These are phyloP conservation scores for Venusia cambrica DNA, from an alignment of 2,888 invertebrate genomes.

Conservation along the genomic window DNA sequence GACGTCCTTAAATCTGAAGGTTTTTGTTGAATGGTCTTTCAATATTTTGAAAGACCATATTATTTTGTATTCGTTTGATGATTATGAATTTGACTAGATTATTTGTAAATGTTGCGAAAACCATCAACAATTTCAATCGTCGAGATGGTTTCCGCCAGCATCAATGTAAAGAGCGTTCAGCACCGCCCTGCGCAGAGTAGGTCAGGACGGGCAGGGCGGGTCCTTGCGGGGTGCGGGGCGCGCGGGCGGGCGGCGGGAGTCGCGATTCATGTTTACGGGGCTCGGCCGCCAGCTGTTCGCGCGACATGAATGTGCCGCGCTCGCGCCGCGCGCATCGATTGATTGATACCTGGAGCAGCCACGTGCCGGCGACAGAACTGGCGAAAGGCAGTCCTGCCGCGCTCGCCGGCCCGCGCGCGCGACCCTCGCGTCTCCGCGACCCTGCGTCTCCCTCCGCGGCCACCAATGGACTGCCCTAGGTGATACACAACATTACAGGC, in stretches of 20 bases:
- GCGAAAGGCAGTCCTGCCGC: constrained; percentile 57
- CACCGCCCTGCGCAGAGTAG: constrained; percentile 44
- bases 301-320: constrained; percentile 73
- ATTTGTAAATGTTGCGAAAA: too few species aligned
- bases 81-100: too few species aligned
- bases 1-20: too few species aligned
- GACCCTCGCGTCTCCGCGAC: constrained; percentile 33
- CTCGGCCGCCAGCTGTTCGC: constrained; percentile 76
- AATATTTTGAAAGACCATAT: too few species aligned
- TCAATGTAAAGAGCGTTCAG: constrained; percentile 14
- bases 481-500: constrained; percentile 62
- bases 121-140: too few species aligned
- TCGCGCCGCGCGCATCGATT: constrained; percentile 71
- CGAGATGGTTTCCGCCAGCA: constrained; percentile 15
- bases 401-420: constrained; percentile 62
- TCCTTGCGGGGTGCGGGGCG: constrained; percentile 28
- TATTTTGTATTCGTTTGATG: too few species aligned
- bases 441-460: constrained; percentile 45
- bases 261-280: constrained; percentile 77
- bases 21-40: too few species aligned
- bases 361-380: constrained; percentile 36
- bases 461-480: constrained; percentile 67
- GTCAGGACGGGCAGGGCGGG: constrained; percentile 37
- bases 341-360: constrained; percentile 69
- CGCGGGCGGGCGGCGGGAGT: constrained; percentile 33